These are phyloP conservation scores for Muschampia plurimacula DNA, from an alignment of 2,888 invertebrate species.

Conservation along the genomic window DNA sequence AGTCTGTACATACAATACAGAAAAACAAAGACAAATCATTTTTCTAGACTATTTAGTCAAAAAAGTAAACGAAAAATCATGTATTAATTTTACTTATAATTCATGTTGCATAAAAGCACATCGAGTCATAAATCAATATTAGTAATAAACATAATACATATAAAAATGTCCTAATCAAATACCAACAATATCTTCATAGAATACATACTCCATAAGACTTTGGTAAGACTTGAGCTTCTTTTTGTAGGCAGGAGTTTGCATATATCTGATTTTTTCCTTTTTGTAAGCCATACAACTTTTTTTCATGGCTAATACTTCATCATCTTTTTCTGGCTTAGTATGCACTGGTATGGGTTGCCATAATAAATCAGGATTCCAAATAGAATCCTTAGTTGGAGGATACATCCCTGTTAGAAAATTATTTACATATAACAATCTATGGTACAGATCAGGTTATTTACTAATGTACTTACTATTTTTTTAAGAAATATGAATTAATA, in stretches of 20 bases:
- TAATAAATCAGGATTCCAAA: slow-evolving; percentile 86
- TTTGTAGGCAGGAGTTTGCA: slow-evolving; percentile 81
- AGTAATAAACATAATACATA: background rate
- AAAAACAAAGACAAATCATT: no score
- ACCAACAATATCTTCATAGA: background rate
- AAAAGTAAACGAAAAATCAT: no score
- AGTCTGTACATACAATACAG: no score
- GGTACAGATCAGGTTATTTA: background rate
- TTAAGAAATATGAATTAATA: no score
- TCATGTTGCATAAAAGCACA: no score
- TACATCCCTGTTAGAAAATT: slow-evolving; percentile 85
- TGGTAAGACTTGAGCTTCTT: slow-evolving; percentile 85
- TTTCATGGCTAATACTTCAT: slow-evolving; percentile 86
- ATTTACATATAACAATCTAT: background rate
- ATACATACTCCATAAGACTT: slow-evolving; percentile 85
- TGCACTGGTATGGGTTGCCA: slow-evolving; percentile 94
- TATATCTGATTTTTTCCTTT: slow-evolving; percentile 79
- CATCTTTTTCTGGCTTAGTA: slow-evolving; percentile 86
- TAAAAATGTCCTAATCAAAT: background rate
- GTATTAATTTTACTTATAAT: no score
- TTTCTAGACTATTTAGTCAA: no score
- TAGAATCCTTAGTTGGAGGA: slow-evolving; percentile 85
- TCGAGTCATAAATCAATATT: no score
- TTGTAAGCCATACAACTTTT: slow-evolving; percentile 89
- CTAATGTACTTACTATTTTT: background rate